Evolutionary conservation across 1,140 invertebrate genomes (phyloP).

Genomic region (Agrypnia vestita): DNA sequence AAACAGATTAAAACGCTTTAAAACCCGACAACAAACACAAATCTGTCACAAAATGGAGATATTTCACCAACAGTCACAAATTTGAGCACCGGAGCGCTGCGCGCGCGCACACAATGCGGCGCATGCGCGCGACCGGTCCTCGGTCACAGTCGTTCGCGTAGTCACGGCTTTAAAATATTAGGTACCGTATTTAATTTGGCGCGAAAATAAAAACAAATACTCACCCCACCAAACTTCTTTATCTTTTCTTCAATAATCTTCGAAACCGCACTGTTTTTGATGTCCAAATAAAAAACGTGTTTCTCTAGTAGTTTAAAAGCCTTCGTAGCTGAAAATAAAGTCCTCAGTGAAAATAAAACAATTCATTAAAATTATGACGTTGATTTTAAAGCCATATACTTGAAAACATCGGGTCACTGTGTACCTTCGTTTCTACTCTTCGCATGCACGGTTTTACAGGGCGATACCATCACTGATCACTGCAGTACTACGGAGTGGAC

Average conservation of each 20-base stretch:
- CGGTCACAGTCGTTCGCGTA: not conserved
- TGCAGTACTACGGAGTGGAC: not conserved
- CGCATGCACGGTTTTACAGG: constrained; percentile 45
- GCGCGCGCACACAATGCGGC: constrained; percentile 62
- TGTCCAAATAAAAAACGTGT: constrained; percentile 81
- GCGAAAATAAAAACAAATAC: constrained; percentile 63
- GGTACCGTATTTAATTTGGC: constrained; percentile 37
- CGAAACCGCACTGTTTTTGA: constrained; percentile 77
- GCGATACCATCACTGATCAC: constrained; percentile 51
- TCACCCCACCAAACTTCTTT: constrained; percentile 79
- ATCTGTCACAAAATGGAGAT: constrained; percentile 75
- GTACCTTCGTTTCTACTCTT: constrained; percentile 50
- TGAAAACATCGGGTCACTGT: constrained; percentile 44
- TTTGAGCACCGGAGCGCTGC: constrained; percentile 62
- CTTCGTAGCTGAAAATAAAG: constrained; percentile 62
- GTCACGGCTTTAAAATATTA: constrained; percentile 45
- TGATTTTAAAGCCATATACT: constrained; percentile 50
- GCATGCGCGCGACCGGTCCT: constrained; percentile 35
- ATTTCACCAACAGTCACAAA: constrained; percentile 62
- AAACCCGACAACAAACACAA: constrained; percentile 73
- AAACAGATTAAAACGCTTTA: constrained; percentile 61
- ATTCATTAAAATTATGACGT: constrained; percentile 43
- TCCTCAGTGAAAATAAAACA: constrained; percentile 27
- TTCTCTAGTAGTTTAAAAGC: constrained; percentile 74
- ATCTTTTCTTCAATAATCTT: constrained; percentile 77